Percentiles rank a stretch among this genome's conserved stretches.
phyloP scores from a whole-genome alignment of 2,888 invertebrate species.

The Rhagium mordax region DNA sequence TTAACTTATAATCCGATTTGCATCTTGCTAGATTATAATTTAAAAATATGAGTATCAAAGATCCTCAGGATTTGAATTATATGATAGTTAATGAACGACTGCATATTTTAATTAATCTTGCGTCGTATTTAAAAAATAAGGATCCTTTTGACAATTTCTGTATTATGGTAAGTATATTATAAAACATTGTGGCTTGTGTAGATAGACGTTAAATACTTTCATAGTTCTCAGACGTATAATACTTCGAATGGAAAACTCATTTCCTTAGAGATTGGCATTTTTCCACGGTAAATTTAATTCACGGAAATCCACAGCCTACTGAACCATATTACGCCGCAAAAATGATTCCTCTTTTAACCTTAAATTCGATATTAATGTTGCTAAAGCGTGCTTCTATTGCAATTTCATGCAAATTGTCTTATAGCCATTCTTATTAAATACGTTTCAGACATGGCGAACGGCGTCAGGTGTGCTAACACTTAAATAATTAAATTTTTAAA shows the following conservation, averaged over 20 bases:
- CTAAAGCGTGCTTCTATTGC: conserved; percentile 36
- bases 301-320: conserved; percentile 12
- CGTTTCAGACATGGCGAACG: conserved; percentile 15
- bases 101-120: no score
- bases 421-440: conserved; percentile 34
- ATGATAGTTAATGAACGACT: no score
- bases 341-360: conserved; percentile 38
- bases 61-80: no score
- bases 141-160: no score
- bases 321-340: conserved; percentile 32
- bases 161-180: no score
- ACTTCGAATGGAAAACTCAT: conserved; percentile 15
- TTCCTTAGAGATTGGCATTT: conserved; percentile 29
- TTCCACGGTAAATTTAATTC: conserved; percentile 22
- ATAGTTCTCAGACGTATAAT: neutral
- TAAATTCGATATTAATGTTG: conserved; percentile 44
- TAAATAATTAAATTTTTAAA: neutral
- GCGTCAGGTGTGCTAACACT: neutral
- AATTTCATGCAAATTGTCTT: conserved; percentile 39
- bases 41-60: no score
- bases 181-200: neutral
- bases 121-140: no score
- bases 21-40: no score
- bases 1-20: no score
- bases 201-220: neutral